Conservation (phyloP, 2,113 vertebrate genomes). For the Nanger granti region DNA sequence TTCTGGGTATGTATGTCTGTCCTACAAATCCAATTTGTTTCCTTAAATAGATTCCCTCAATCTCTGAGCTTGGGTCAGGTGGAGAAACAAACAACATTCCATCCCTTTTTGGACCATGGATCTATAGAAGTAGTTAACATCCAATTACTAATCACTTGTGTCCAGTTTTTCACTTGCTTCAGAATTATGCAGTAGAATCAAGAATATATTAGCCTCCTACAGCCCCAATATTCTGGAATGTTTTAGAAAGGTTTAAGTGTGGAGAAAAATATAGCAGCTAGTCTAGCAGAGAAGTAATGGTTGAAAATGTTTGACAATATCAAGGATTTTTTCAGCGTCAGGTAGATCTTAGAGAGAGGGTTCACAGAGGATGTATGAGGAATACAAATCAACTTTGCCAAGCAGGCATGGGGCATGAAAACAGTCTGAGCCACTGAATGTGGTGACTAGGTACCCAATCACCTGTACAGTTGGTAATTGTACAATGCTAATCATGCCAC, state of each 20-base stretch:
- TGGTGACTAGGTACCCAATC: not conserved
- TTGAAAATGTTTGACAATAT: not conserved
- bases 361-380: not conserved
- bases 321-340: not conserved
- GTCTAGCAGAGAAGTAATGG: not conserved
- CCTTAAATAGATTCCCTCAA: not conserved
- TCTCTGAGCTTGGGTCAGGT: not conserved
- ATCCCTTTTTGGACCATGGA: not conserved
- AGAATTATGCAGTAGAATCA: not conserved
- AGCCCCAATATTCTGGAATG: not conserved
- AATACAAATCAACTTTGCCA: not conserved
- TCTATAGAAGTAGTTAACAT: not conserved
- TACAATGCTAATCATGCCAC: too few species aligned
- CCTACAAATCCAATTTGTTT: not conserved
- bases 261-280: not conserved
- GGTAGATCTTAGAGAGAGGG: not conserved
- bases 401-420: not conserved
- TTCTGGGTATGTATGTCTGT: not conserved
- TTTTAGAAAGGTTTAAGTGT: not conserved
- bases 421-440: not conserved
- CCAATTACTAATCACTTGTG: not conserved
- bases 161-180: not conserved
- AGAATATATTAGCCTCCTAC: not conserved
- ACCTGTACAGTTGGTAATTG: not conserved
- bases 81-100: not conserved